phyloP scores from a whole-genome alignment of 1,140 invertebrate genomes.

The Sinella curviseta region DNA sequence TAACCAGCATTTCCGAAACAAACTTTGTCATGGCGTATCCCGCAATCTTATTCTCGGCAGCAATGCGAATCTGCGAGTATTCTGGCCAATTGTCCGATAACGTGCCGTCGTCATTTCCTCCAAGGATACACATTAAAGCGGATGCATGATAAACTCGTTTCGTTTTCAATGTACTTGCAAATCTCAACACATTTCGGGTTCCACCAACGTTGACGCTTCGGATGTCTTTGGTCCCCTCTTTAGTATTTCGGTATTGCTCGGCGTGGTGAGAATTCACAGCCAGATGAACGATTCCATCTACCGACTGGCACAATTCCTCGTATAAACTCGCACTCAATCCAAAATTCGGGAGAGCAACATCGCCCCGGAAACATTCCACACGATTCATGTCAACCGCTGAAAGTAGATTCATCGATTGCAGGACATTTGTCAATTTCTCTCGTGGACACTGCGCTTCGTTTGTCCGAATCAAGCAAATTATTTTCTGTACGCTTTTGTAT shows the following conservation, averaged over 20 bases:
- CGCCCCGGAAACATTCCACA: neutral
- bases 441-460: neutral
- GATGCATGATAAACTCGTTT: neutral
- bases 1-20: constrained; percentile 13
- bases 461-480: neutral
- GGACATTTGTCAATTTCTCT: neutral
- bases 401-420: neutral
- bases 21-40: constrained; percentile 28
- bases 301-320: neutral
- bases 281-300: constrained; percentile 17
- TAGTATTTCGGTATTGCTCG: neutral
- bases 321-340: neutral
- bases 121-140: too few species aligned
- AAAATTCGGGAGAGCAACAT: neutral
- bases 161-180: neutral
- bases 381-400: neutral
- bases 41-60: neutral
- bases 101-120: too few species aligned
- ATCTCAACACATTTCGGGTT: constrained; percentile 7
- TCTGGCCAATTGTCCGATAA: too few species aligned
- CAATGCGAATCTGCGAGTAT: too few species aligned
- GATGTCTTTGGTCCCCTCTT: neutral
- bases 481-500: neutral
- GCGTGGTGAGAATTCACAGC: constrained; percentile 11
- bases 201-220: constrained; percentile 27